Evolutionary conservation across 2,797 vertebrate species (phyloP).

Genomic region (Acrossocheilus wenchowensis): DNA sequence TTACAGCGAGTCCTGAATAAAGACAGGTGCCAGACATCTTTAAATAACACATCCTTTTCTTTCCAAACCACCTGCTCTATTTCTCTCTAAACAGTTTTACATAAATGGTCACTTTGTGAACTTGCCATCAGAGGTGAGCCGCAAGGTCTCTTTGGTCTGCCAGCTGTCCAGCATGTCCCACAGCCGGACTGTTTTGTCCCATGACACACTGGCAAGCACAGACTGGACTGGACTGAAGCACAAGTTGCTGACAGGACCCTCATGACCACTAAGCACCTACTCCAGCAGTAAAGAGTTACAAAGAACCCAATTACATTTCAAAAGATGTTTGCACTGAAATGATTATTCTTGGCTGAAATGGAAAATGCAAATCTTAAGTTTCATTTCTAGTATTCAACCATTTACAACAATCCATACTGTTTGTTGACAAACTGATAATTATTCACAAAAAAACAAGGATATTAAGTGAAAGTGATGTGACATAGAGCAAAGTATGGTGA

Average conservation of each 20-base stretch:
- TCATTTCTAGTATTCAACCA: background rate
- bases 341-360: background rate
- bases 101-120: background rate
- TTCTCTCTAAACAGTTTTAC: slow-evolving; percentile 1
- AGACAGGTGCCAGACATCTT: background rate
- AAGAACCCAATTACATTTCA: background rate
- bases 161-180: slow-evolving; percentile 99
- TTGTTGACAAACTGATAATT: background rate
- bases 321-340: background rate
- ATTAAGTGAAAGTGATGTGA: no score
- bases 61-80: background rate
- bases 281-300: background rate
- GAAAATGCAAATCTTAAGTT: background rate
- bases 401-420: background rate
- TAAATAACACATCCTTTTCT: slow-evolving; percentile 5
- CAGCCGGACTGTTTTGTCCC: slow-evolving; percentile 91
- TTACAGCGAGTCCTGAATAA: slow-evolving; percentile 82
- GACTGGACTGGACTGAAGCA: slow-evolving; percentile 90
- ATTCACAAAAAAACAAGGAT: background rate
- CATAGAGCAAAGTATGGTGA: no score
- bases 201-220: slow-evolving; percentile 91
- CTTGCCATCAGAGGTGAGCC: slow-evolving; percentile 87
- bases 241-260: slow-evolving; percentile 90
- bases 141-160: slow-evolving; percentile 90
- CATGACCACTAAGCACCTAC: slow-evolving; percentile 91